These are phyloP conservation scores for Geodia barretti DNA, from an alignment of 37 sponge, comb jelly and placozoan species.

Conservation along the genomic window DNA sequence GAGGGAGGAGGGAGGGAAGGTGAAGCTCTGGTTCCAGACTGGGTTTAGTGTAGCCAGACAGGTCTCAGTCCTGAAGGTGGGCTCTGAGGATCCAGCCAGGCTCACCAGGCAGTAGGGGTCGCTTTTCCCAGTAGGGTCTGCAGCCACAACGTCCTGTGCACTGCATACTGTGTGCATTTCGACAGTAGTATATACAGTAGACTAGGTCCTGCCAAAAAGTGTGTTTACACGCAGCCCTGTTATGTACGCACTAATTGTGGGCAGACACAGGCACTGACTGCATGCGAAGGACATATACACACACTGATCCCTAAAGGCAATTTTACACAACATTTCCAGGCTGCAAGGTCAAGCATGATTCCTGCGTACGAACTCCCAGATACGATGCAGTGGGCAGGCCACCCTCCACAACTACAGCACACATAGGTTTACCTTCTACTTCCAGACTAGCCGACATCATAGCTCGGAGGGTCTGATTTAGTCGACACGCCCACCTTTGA, in stretches of 20 bases:
- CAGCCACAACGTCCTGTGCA: conserved; percentile 28
- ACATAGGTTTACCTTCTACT: neutral
- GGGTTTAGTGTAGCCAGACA: conserved; percentile 59
- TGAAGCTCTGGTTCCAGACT: conserved; percentile 65
- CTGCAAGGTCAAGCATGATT: too few species aligned
- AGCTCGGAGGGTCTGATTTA: neutral
- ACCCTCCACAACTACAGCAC: neutral
- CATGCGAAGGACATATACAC: neutral
- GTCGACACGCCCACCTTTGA: neutral
- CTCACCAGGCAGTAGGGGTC: conserved; percentile 82
- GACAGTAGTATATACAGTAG: neutral
- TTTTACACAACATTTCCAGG: too few species aligned
- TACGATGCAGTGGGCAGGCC: too few species aligned
- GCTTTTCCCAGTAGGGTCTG: conserved; percentile 66
- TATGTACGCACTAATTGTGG: neutral
- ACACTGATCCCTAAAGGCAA: too few species aligned
- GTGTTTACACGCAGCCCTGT: neutral
- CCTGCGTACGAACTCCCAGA: too few species aligned
- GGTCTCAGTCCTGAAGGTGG: conserved; percentile 51
- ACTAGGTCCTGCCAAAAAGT: neutral
- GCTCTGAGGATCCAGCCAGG: conserved; percentile 29
- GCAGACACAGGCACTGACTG: neutral
- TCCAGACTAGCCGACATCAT: neutral
- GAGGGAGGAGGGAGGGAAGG: conserved; percentile 12
- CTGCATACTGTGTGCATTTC: conserved; percentile 30